Percentiles rank a stretch among this genome's conserved stretches.
phyloP scores from a whole-genome alignment of 1,140 invertebrate species.

The Chrysoperla carnea region DNA sequence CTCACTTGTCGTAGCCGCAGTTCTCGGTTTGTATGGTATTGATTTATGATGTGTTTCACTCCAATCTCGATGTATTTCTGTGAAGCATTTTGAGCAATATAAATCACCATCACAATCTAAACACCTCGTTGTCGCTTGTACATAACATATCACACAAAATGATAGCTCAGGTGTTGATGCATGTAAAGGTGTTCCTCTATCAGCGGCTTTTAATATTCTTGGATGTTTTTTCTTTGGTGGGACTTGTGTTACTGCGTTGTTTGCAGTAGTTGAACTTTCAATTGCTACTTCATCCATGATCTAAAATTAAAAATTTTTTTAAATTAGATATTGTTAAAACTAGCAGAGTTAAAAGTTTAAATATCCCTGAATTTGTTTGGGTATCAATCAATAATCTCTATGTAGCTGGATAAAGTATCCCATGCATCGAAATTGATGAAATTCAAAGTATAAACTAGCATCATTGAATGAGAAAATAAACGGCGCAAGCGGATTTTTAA shows the following conservation, averaged over 20 bases:
- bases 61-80: slow-evolving; percentile 26
- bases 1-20: background rate
- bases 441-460: no score
- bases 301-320: slow-evolving; percentile 5
- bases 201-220: background rate
- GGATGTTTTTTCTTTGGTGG: background rate
- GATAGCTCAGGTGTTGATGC: slow-evolving; percentile 36
- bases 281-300: slow-evolving; percentile 19
- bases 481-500: no score
- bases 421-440: no score
- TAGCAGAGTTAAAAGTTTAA: no score
- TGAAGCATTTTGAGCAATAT: slow-evolving; percentile 49
- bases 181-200: background rate
- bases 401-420: no score
- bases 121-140: slow-evolving; percentile 49
- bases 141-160: slow-evolving; percentile 61
- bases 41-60: slow-evolving; percentile 17
- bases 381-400: no score
- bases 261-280: slow-evolving; percentile 2
- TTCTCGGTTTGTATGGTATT: slow-evolving; percentile 7
- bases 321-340: background rate
- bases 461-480: no score
- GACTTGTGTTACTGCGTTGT: background rate
- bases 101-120: slow-evolving; percentile 49
- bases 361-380: no score